Evolutionary conservation across 2,888 invertebrate species (phyloP).

Genomic region (Petrophora chlorosata): DNA sequence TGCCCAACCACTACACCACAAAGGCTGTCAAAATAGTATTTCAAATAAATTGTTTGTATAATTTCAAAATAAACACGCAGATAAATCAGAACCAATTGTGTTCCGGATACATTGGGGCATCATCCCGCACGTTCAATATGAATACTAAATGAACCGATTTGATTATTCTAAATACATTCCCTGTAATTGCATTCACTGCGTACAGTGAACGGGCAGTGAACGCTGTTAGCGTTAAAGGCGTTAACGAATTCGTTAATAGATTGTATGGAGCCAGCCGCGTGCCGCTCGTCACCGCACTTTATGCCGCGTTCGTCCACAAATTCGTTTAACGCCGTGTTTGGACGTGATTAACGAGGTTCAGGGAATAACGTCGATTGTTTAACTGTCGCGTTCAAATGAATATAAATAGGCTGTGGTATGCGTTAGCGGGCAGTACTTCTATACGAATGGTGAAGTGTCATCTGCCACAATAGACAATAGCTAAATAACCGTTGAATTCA

Average conservation of each 20-base stretch:
- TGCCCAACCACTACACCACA: no score
- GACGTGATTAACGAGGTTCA: conserved; percentile 12
- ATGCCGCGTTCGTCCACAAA: conserved; percentile 3
- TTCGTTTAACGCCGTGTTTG: conserved; percentile 11
- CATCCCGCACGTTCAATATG: neutral
- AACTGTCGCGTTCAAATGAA: conserved; percentile 14
- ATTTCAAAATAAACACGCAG: no score
- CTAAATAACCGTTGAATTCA: no score
- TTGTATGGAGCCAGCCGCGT: neutral
- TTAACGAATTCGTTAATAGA: conserved; percentile 12
- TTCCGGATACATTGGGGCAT: neutral
- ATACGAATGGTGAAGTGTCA: neutral
- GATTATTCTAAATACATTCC: conserved; percentile 3
- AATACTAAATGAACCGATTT: conserved; percentile 14
- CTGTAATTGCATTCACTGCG: neutral
- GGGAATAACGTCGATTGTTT: conserved; percentile 17
- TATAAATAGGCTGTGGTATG: conserved; percentile 10
- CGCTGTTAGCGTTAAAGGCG: conserved; percentile 4
- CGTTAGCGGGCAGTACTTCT: neutral
- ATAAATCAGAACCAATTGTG: neutral
- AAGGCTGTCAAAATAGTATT: no score
- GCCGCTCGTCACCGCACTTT: conserved; percentile 14
- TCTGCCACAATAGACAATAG: neutral
- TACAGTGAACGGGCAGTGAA: no score
- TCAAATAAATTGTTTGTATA: no score